Conservation (phyloP, 2,113 vertebrate genomes). For the Lynx canadensis region DNA sequence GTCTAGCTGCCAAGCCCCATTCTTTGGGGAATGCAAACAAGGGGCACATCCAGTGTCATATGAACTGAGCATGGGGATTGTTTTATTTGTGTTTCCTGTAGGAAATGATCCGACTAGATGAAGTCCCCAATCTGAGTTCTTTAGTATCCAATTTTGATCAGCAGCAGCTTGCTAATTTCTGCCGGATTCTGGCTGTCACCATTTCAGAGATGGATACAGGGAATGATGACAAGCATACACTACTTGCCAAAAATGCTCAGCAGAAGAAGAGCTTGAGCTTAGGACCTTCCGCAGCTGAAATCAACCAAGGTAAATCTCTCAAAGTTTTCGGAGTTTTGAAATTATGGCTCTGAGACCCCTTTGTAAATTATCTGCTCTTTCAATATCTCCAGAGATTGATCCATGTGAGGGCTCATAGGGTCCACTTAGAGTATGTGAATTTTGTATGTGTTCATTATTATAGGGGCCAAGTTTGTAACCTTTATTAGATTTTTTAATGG, state of each 20-base stretch:
- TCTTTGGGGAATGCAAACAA: background rate
- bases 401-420: background rate
- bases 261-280: conserved; percentile 93
- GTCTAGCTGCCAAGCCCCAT: background rate
- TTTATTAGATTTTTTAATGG: conserved; percentile 5
- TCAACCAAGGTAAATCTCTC: conserved; percentile 93
- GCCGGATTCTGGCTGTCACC: conserved; percentile 97
- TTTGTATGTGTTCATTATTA: conserved; percentile 29
- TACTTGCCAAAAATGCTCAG: conserved; percentile 97
- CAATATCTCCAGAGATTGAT: background rate
- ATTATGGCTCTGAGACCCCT: background rate
- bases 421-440: background rate
- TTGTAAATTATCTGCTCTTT: conserved; percentile 7
- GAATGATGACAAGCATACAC: conserved; percentile 98
- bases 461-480: background rate
- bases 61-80: conserved; percentile 39
- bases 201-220: conserved; percentile 97
- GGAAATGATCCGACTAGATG: conserved; percentile 99
- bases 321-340: background rate
- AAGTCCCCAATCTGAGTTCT: conserved; percentile 94
- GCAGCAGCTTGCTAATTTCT: conserved; percentile 99
- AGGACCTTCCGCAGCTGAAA: conserved; percentile 94
- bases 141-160: conserved; percentile 99
- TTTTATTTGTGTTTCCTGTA: conserved; percentile 80
- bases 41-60: background rate